Base-by-base conservation (phyloP, 53 echinoderm and acorn worm genomes). In the Holothuria scabra region DNA sequence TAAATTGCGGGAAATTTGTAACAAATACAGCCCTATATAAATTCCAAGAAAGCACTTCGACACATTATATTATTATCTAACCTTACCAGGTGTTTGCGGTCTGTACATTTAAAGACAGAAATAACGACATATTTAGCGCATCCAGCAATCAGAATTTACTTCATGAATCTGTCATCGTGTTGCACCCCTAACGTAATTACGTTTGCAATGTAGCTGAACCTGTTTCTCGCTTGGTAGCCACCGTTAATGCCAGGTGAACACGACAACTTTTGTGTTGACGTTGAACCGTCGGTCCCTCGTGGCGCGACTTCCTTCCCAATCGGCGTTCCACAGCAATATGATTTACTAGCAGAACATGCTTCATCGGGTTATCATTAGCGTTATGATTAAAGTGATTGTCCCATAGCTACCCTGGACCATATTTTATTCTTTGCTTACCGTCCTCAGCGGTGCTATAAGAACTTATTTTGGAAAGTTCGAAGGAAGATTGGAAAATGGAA, bases 301-400 rank as follows among this genome's bases (percentile, higher is more conserved):
- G 78, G 52, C 78, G 18, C 32, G 20, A 78, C 52, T 78, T 78
- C 26, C 58, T 78, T 78, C 78, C 78, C 78, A 49, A 18, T 58
- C 49, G 56, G 78, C 78, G 78, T 78, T 30, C 78, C 78, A 78
- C 78, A 78, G 78, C 52, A 52, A 56, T 78, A 28, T 78, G 78
- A 78, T 78, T 78, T 78, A 78, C 78, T 16, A 57, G 57, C 25
- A 1, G 56, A 56, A 78, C 78, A 78, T 78, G 78, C 78, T 78
- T 58, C 78, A 78, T 78, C 78, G 78, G 58, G 58, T 57, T 78
- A 78, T 57, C 78, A 78, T 78, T 78, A 78, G 78, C 32, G 48
- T 32, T 57, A 28, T 78, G 78, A 78, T 78, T 78, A 78, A 78
- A 78, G 78, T 78, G 78, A 78, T 78, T 78, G 78, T 78, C 78